Evolutionary conservation across 2,113 vertebrate genomes (phyloP), one percentile per base, ranked within the genome.

Genomic region (Trematomus loennbergii): DNA sequence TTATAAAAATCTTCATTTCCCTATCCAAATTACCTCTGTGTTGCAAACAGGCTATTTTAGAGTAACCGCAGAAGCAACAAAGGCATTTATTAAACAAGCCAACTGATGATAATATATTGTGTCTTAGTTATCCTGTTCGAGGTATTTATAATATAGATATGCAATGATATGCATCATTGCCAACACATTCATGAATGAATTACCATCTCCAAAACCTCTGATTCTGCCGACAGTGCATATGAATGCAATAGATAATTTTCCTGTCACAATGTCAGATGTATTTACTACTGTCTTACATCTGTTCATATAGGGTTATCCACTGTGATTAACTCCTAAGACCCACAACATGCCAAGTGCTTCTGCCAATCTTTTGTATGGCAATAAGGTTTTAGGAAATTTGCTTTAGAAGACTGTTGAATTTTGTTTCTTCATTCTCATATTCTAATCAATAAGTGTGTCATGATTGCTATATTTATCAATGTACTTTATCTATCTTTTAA

Each of bases 301-400:
- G 55, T 64, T 62, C 10, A 49, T 62, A 65, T 45, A 75, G 49
- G 79, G 52, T 53, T 15, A 59, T 49, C 36, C 4, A 12, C 76
- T 63, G 25, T 54, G 25, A 72, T 20, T 10, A 71, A 62, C 63
- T 82, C 67, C 66, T 67, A 72, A 82, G 17, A 67, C 65, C 73
- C 75, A 46, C 71, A 62, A 78, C 62, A 90, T 90, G 91, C 89
- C 91, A 92, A 93, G 82, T 87, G 82, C 88, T 89, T 82, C 86
- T 91, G 93, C 93, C 92, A 94, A 93, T 83, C 65, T 91, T 90
- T 89, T 91, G 43, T 87, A 72, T 84, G 92, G 91, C 92, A 89
- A 73, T 40, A 61, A 59, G 62, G 67, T 69, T 79, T 63, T 59
- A 73, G 79, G 75, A 75, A 10, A 54, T 53, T 67, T 87, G 16